A percentile compares a stretch with the other conserved stretches of the same genome.
Conservation (phyloP, 1,140 invertebrate species). For the Drosophila asahinai region DNA sequence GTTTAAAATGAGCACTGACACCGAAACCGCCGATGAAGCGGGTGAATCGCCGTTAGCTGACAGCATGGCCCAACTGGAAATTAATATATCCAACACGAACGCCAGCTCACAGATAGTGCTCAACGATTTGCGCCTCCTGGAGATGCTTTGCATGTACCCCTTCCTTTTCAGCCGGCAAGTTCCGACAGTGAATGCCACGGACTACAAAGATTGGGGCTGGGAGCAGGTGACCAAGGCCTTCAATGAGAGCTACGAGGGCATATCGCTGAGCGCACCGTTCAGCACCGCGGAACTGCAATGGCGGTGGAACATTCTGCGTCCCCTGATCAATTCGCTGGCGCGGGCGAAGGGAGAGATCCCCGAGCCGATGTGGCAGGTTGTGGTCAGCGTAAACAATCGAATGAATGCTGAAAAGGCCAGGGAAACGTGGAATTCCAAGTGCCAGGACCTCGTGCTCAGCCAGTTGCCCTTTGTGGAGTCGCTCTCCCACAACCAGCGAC, state of each 20-base stretch:
- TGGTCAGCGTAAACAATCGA: slow-evolving; percentile 29
- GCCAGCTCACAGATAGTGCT: slow-evolving; percentile 46
- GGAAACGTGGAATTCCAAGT: not conserved
- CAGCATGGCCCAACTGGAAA: slow-evolving; percentile 17
- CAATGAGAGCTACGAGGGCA: slow-evolving; percentile 52
- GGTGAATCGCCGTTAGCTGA: not conserved
- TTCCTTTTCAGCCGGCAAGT: slow-evolving; percentile 48
- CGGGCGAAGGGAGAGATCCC: slow-evolving; percentile 34
- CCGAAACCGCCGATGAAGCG: not conserved
- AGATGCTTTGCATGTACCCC: slow-evolving; percentile 60
- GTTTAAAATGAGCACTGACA: slow-evolving; percentile 22
- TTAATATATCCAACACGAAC: slow-evolving; percentile 54
- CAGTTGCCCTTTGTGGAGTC: slow-evolving; percentile 45
- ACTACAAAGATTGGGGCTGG: slow-evolving; percentile 74
- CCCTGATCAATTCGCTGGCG: slow-evolving; percentile 27
- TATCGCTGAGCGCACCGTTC: slow-evolving; percentile 31
- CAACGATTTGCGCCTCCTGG: slow-evolving; percentile 65
- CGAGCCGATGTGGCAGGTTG: slow-evolving; percentile 16
- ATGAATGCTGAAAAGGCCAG: slow-evolving; percentile 5
- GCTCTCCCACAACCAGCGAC: slow-evolving; percentile 26
- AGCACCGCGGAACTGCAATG: slow-evolving; percentile 41
- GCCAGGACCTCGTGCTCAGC: slow-evolving; percentile 28
- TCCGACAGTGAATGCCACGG: slow-evolving; percentile 31
- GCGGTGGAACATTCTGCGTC: slow-evolving; percentile 57
- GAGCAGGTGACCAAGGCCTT: slow-evolving; percentile 50